phyloP scores from a whole-genome alignment of 2,888 invertebrate genomes.

The Crioceris asparagi region DNA sequence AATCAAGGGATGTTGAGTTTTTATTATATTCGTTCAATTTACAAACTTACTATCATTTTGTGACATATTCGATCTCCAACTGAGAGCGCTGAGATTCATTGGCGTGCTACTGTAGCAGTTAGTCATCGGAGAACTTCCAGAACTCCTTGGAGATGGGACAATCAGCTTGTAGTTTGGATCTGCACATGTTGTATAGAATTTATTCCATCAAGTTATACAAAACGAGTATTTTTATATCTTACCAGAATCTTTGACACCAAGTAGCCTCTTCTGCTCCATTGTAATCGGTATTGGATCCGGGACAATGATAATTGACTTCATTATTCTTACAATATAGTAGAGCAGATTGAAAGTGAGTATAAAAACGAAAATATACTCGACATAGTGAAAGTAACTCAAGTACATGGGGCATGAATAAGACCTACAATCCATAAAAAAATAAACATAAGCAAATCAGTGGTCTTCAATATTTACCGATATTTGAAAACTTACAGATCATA shows the following conservation, averaged over 20 bases:
- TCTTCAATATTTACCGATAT: background rate
- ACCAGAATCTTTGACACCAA: conserved; percentile 42
- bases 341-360: conserved; percentile 41
- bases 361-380: conserved; percentile 38
- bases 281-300: conserved; percentile 40
- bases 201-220: no score
- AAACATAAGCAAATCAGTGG: background rate
- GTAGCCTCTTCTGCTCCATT: conserved; percentile 41
- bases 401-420: conserved; percentile 40
- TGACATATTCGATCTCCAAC: conserved; percentile 34
- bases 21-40: background rate
- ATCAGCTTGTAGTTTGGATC: conserved; percentile 26
- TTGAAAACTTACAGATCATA: conserved; percentile 49
- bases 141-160: conserved; percentile 17
- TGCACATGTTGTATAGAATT: no score
- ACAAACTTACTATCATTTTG: conserved; percentile 29
- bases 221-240: no score
- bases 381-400: conserved; percentile 35
- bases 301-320: conserved; percentile 33
- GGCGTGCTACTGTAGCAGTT: conserved; percentile 21
- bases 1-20: background rate
- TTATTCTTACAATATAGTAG: conserved; percentile 43
- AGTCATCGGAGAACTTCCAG: conserved; percentile 7
- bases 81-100: conserved; percentile 33
- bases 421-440: conserved; percentile 25